These are phyloP conservation scores for Cossypha dichroa DNA, from an alignment of 2,797 vertebrate species.

Conservation along the genomic window DNA sequence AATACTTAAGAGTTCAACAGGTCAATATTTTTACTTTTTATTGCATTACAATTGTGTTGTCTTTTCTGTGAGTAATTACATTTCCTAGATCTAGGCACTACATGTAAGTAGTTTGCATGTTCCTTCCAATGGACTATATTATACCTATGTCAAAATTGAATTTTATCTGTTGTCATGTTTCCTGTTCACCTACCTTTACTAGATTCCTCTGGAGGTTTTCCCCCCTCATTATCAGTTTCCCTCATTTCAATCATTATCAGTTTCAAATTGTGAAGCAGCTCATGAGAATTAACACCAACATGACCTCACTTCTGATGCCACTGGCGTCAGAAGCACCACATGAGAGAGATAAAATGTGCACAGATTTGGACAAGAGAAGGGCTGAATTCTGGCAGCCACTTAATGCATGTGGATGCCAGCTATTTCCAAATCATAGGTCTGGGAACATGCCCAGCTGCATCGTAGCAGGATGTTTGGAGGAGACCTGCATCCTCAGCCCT, in stretches of 20 bases:
- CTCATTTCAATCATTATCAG: not conserved
- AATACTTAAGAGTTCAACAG: not conserved
- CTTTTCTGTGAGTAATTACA: not conserved
- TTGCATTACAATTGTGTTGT: not conserved
- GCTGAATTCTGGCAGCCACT: conserved; percentile 5
- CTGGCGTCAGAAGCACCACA: not conserved
- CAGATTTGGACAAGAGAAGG: conserved; percentile 5
- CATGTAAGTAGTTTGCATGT: not conserved
- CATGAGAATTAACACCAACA: not conserved
- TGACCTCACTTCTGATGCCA: not conserved
- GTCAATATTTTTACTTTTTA: not conserved
- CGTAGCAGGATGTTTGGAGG: not conserved
- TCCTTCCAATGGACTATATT: not conserved
- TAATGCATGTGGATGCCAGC: not conserved
- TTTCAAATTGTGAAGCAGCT: not conserved
- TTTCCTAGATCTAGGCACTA: not conserved
- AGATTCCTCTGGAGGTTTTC: not conserved
- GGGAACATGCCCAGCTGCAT: not conserved
- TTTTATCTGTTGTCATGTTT: not conserved
- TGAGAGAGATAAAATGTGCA: not conserved
- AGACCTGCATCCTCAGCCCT: not conserved
- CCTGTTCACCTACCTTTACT: not conserved
- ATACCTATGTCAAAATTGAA: not conserved
- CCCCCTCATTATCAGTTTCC: not conserved
- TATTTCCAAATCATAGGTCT: not conserved